Evolutionary conservation across 2,797 vertebrate species (phyloP).

Genomic region (Lacerta agilis): DNA sequence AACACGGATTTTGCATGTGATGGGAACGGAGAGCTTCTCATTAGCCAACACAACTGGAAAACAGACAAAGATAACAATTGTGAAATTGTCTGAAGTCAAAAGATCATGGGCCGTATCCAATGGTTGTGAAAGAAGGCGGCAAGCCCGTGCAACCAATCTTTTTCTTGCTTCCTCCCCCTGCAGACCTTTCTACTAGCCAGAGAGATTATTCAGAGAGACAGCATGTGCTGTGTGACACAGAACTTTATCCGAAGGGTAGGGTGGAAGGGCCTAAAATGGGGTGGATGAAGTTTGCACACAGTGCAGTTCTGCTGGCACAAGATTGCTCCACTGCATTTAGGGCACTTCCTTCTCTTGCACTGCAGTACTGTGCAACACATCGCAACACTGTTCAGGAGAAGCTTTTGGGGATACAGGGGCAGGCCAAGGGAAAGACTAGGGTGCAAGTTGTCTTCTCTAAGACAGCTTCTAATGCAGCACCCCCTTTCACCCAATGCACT

Average conservation of each 20-base stretch:
- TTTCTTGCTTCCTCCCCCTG: not conserved
- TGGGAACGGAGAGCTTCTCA: conserved; percentile 91
- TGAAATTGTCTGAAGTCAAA: conserved; percentile 23
- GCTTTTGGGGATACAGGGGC: not conserved
- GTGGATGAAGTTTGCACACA: too few species aligned
- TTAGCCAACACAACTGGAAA: conserved; percentile 88
- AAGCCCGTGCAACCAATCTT: not conserved
- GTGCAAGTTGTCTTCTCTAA: not conserved
- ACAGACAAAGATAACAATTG: conserved; percentile 53
- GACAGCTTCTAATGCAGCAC: not conserved
- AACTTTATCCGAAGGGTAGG: too few species aligned
- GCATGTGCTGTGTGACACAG: too few species aligned
- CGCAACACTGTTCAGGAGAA: not conserved
- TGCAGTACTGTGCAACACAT: not conserved
- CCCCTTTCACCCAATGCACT: not conserved
- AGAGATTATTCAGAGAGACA: not conserved
- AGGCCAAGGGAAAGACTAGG: not conserved
- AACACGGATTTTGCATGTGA: conserved; percentile 97
- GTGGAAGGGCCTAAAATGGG: too few species aligned
- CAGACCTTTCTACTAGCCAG: not conserved
- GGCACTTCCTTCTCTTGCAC: not conserved
- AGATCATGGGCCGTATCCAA: not conserved
- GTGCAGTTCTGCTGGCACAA: not conserved
- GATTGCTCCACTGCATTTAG: not conserved
- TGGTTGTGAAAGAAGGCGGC: not conserved